Percentiles rank a stretch among this genome's conserved stretches.
Evolutionary conservation across 2,888 invertebrate genomes (phyloP).

Genomic region (Eupithecia pulchellata): DNA sequence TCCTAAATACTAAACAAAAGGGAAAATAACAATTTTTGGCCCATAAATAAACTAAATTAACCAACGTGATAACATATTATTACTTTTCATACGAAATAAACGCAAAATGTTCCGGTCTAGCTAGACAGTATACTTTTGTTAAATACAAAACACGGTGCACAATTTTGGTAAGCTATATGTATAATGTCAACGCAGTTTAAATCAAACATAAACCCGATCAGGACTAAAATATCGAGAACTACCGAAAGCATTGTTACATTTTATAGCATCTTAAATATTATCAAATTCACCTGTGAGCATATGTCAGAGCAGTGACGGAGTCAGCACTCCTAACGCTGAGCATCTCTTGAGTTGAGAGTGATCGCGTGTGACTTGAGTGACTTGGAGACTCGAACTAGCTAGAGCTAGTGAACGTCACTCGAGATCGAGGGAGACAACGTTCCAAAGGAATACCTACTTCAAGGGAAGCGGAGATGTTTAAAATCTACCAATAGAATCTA

Average conservation of each 20-base stretch:
- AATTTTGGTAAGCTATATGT: background rate
- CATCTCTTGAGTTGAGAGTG: slow-evolving; percentile 25
- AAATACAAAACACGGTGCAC: background rate
- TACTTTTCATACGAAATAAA: background rate
- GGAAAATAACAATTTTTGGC: background rate
- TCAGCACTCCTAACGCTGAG: slow-evolving; percentile 11
- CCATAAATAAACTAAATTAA: background rate
- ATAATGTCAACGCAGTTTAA: background rate
- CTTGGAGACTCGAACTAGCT: background rate
- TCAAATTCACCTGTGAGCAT: slow-evolving; percentile 6
- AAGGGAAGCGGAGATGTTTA: background rate
- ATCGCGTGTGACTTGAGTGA: slow-evolving; percentile 25
- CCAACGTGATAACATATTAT: background rate
- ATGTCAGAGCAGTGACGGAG: slow-evolving; percentile 12
- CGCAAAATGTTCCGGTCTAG: background rate
- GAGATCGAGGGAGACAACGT: background rate
- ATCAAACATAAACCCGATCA: background rate
- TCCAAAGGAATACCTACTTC: background rate
- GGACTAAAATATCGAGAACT: background rate
- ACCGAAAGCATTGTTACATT: background rate
- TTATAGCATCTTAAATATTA: background rate
- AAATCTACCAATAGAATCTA: background rate
- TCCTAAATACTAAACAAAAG: background rate
- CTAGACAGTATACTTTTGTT: background rate
- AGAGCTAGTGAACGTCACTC: slow-evolving; percentile 4